Conservation (phyloP, 1,140 invertebrate species). For the Cotesia typhae region DNA sequence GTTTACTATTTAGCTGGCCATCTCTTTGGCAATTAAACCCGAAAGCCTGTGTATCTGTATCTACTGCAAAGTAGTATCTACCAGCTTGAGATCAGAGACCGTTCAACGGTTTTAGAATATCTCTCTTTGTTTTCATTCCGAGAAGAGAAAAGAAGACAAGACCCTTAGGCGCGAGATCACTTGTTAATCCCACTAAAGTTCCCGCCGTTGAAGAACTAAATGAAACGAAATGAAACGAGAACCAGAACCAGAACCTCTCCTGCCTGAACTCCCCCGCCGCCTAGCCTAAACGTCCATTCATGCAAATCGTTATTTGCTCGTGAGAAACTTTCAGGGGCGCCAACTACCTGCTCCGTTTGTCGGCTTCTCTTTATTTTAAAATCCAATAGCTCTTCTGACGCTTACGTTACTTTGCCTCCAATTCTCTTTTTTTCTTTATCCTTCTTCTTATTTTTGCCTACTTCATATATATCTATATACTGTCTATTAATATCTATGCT, state of each 20-base stretch:
- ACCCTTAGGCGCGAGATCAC: constrained; percentile 33
- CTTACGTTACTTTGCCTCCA: no score
- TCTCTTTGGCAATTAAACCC: background rate
- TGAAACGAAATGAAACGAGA: constrained; percentile 27
- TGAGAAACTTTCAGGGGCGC: constrained; percentile 28
- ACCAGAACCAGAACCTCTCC: constrained; percentile 1
- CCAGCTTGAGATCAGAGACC: background rate
- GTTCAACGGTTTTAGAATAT: constrained; percentile 9
- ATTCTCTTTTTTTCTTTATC: no score
- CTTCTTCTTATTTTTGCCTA: no score
- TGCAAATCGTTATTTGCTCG: constrained; percentile 32
- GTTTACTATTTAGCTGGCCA: constrained; percentile 22
- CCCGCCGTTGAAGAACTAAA: background rate
- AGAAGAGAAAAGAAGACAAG: constrained; percentile 19
- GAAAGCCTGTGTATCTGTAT: background rate
- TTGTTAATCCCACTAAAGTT: constrained; percentile 30
- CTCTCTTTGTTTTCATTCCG: constrained; percentile 34
- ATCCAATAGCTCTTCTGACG: constrained; percentile 1
- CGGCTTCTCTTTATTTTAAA: background rate
- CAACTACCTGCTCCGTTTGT: constrained; percentile 35
- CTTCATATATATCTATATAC: background rate
- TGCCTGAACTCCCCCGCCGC: background rate
- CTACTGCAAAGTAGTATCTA: no score
- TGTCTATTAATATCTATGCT: no score
- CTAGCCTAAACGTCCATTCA: constrained; percentile 31